Evolutionary conservation across 2,113 vertebrate genomes (phyloP).

Genomic region (Poecilia latipinna): DNA sequence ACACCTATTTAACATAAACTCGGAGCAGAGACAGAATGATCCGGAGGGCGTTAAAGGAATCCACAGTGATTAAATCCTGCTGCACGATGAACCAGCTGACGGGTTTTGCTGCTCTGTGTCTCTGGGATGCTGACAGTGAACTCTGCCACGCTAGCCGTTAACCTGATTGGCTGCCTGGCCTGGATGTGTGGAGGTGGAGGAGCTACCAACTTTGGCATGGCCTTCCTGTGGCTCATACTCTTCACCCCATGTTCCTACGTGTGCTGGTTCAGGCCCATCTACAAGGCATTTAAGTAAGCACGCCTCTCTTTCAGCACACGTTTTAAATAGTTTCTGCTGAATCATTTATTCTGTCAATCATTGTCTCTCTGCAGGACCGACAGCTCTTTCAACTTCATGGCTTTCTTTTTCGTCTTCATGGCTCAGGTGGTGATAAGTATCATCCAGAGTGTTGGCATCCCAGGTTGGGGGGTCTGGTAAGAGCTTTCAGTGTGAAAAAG

Average conservation of each 20-base stretch:
- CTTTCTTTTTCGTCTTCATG: slow-evolving; percentile 99
- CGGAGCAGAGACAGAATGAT: too few species aligned
- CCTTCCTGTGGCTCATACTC: slow-evolving; percentile 98
- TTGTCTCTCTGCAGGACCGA: slow-evolving; percentile 85
- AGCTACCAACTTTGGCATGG: slow-evolving; percentile 96
- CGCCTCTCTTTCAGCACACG: slow-evolving; percentile 10
- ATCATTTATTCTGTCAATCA: background rate
- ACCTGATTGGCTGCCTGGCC: slow-evolving; percentile 97
- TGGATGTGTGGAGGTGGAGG: slow-evolving; percentile 98
- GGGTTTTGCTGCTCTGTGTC: slow-evolving; percentile 6
- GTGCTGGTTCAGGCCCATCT: slow-evolving; percentile 99
- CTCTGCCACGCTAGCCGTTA: slow-evolving; percentile 94
- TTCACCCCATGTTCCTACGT: slow-evolving; percentile 99
- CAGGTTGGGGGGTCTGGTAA: slow-evolving; percentile 99
- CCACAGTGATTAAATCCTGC: too few species aligned
- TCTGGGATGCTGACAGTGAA: slow-evolving; percentile 86
- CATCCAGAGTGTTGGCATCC: slow-evolving; percentile 95
- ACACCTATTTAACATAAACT: too few species aligned
- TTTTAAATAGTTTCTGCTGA: background rate
- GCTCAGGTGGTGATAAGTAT: slow-evolving; percentile 97
- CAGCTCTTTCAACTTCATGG: slow-evolving; percentile 99
- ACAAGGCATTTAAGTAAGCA: slow-evolving; percentile 99
- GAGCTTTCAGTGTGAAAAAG: slow-evolving; percentile 39
- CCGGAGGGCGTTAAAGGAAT: too few species aligned
- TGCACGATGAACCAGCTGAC: background rate